Evolutionary conservation across 53 echinoderm and acorn worm species (phyloP).

Genomic region (Temnopleurus reevesii): DNA sequence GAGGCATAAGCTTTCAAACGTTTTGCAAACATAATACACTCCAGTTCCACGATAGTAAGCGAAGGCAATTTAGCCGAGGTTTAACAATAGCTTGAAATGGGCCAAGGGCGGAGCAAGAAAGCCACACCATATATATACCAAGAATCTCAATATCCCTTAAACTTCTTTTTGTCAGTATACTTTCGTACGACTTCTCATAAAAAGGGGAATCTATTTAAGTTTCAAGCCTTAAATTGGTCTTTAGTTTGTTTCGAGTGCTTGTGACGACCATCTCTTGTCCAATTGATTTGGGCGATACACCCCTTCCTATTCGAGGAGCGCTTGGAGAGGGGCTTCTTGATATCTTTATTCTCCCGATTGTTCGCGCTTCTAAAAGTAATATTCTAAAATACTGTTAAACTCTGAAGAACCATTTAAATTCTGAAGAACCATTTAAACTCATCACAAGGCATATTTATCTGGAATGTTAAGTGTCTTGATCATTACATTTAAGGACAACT

Average conservation of each 20-base stretch:
- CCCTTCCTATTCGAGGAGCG: neutral
- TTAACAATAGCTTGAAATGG: constrained; percentile 49
- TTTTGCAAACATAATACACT: constrained; percentile 47
- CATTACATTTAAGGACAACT: neutral
- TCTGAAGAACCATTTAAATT: too few relatives aligned
- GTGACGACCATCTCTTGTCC: neutral
- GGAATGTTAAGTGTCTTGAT: neutral
- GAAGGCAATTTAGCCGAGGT: constrained; percentile 25
- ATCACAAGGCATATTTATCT: neutral
- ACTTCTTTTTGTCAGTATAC: constrained; percentile 13
- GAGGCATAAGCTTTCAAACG: constrained; percentile 45
- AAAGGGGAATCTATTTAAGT: constrained; percentile 33
- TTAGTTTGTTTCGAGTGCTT: constrained; percentile 23
- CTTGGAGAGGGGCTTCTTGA: neutral
- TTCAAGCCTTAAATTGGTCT: constrained; percentile 34
- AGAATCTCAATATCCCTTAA: constrained; percentile 13
- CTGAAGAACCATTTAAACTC: neutral
- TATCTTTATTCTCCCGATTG: neutral
- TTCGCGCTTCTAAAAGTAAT: neutral
- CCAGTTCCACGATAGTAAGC: neutral
- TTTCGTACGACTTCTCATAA: neutral
- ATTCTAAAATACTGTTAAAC: neutral
- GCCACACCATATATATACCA: constrained; percentile 24
- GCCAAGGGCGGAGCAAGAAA: constrained; percentile 61
- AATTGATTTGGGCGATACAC: neutral